These are phyloP conservation scores for Timema podura DNA, from an alignment of 2,888 invertebrate genomes.

Conservation along the genomic window DNA sequence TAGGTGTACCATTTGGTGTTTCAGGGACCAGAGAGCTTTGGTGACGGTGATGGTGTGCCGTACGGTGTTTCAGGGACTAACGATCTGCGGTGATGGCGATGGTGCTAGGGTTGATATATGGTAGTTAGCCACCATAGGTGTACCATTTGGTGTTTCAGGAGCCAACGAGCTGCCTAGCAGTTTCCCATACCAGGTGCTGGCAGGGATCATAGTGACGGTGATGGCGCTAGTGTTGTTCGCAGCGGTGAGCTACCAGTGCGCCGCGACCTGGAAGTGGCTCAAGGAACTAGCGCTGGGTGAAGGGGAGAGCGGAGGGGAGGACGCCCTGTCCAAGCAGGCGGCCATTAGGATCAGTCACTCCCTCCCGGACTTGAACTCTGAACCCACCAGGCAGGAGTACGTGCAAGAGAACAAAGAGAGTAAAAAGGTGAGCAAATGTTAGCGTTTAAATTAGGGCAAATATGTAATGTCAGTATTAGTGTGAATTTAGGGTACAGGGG, in stretches of 20 bases:
- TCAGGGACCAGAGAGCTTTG: no score
- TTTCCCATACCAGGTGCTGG: slow-evolving; percentile 43
- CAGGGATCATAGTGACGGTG: slow-evolving; percentile 55
- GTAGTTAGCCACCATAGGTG: no score
- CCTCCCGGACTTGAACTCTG: slow-evolving; percentile 67
- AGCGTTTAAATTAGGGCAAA: no score
- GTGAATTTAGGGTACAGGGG: no score
- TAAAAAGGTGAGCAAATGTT: slow-evolving; percentile 56
- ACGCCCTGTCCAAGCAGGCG: slow-evolving; percentile 50
- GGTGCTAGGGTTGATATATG: background rate
- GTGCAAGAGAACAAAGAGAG: slow-evolving; percentile 65
- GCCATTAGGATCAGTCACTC: slow-evolving; percentile 73
- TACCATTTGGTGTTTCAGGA: no score
- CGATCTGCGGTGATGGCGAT: background rate
- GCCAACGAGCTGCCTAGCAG: background rate
- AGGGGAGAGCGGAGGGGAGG: slow-evolving; percentile 25
- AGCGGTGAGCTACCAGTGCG: slow-evolving; percentile 68
- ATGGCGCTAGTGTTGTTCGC: slow-evolving; percentile 66
- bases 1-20: no score
- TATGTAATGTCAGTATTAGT: no score
- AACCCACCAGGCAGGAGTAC: slow-evolving; percentile 63
- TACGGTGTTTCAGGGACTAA: no score
- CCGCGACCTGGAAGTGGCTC: slow-evolving; percentile 69
- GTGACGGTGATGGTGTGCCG: no score
- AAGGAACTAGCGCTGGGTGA: slow-evolving; percentile 24